These are phyloP conservation scores for Entelurus aequoreus DNA, from an alignment of 2,113 vertebrate species.

Conservation along the genomic window DNA sequence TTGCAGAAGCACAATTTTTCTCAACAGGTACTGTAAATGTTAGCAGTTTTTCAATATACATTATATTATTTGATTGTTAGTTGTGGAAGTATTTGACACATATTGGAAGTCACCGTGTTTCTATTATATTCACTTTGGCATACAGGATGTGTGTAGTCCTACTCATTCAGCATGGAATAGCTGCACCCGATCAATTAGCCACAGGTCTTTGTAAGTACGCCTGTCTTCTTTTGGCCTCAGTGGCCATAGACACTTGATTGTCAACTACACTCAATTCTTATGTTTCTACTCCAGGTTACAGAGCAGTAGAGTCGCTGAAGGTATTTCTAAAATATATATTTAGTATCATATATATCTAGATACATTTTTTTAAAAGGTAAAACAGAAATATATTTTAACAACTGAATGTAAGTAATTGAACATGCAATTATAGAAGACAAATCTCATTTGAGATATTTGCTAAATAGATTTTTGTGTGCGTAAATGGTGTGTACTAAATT, in stretches of 20 bases:
- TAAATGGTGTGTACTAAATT: background rate
- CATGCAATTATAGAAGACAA: too few species aligned
- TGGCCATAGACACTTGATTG: background rate
- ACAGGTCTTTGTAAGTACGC: constrained; percentile 77
- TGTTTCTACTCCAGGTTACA: constrained; percentile 52
- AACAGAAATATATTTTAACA: too few species aligned
- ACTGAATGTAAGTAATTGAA: too few species aligned
- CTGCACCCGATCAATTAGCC: constrained; percentile 59
- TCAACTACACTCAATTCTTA: background rate
- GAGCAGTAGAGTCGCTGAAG: constrained; percentile 49
- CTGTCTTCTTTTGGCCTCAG: background rate
- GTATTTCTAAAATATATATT: constrained; percentile 42
- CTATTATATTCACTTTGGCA: background rate
- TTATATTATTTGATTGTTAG: background rate
- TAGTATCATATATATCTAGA: too few species aligned
- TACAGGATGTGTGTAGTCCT: constrained; percentile 61
- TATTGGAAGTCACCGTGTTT: background rate
- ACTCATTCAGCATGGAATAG: constrained; percentile 68
- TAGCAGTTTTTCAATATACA: background rate
- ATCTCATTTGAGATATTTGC: too few species aligned
- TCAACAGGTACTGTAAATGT: constrained; percentile 55
- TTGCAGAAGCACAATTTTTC: constrained; percentile 63
- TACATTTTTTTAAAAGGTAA: too few species aligned
- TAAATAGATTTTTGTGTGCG: background rate
- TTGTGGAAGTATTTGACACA: background rate